Conservation (phyloP, 1,140 invertebrate species). For the Bilobella aurantiaca region DNA sequence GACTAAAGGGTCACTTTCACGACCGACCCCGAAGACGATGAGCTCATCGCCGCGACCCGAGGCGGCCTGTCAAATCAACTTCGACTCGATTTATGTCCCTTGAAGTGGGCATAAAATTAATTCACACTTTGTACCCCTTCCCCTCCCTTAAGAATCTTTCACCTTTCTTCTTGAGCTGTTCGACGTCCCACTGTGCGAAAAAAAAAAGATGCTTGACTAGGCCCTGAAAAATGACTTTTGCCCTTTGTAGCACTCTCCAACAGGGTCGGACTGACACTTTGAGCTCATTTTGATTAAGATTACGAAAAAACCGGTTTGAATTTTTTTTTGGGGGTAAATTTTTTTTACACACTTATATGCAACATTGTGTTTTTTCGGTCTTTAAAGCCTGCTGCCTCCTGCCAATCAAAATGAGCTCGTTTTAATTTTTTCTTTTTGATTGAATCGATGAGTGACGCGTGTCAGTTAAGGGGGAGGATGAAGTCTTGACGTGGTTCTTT, state of each 20-base stretch:
- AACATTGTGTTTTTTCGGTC: background rate
- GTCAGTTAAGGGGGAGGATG: no score
- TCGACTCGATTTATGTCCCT: background rate
- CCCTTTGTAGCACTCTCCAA: background rate
- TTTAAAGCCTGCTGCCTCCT: background rate
- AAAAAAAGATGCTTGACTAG: no score
- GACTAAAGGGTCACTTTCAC: no score
- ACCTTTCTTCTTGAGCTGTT: no score
- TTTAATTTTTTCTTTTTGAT: background rate
- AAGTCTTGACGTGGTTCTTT: no score
- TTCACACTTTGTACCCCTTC: background rate
- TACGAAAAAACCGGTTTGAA: background rate
- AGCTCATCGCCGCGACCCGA: background rate
- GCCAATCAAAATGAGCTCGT: constrained; percentile 1
- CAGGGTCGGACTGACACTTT: no score
- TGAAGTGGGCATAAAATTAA: background rate
- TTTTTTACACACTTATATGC: background rate
- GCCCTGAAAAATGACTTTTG: no score
- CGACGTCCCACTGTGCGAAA: no score
- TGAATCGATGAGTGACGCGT: background rate
- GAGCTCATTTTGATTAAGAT: background rate
- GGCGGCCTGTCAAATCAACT: background rate
- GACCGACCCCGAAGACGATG: no score
- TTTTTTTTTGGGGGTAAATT: background rate
- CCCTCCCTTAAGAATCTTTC: no score